Evolutionary conservation across 2,888 invertebrate genomes (phyloP), one percentile per base, ranked within the genome.

Genomic region (Apamea epomidion): DNA sequence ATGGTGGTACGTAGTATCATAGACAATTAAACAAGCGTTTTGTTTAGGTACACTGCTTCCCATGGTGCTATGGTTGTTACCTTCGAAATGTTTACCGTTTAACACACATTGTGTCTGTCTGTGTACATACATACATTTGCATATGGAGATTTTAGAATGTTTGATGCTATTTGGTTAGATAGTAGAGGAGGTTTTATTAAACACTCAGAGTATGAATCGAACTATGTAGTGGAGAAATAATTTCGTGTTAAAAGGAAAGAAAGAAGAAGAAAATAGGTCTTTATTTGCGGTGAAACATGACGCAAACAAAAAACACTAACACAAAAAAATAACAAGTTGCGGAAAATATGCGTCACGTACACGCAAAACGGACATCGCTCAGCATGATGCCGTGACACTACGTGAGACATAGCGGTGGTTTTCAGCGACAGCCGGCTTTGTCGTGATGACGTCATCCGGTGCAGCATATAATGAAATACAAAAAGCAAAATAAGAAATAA

Each of bases 1-100:
- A 82, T 75, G 2, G 42, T 32, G 29, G 45, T 42, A 68, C 69
- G 65, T 73, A 68, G 58, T 74, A 32, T 72, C 29, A 60, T 42
- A 78, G 82, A 70, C 54, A 75, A 69, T 70, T 65, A 45, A 32
- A 81, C 25, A 81, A 81, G 18, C n/a, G 42, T 58, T 42, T 62
- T 54, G 54, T 84, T 78, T 45, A 42, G n/a, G 42, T 45, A 72
- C 58, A 65, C n/a, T 37, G 25, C 14, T 80, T 73, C 29, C 51
- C 62, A 68, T 80, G 68, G 29, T 25, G 29, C 1, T 25, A 64
- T 68, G 45, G 16, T 21, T 72, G 18, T 54, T 42, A 12, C 18
- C 25, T 37, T 64, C 51, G 37, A 58, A 77, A 69, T 16, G 12
- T 62, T 68, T 25, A 42, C 2, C 68, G 32, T 74, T 71, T 67